Evolutionary conservation across 37 sponge, comb jelly and placozoan species (phyloP), one percentile per base, ranked within the genome.

Genomic region (Geodia barretti): DNA sequence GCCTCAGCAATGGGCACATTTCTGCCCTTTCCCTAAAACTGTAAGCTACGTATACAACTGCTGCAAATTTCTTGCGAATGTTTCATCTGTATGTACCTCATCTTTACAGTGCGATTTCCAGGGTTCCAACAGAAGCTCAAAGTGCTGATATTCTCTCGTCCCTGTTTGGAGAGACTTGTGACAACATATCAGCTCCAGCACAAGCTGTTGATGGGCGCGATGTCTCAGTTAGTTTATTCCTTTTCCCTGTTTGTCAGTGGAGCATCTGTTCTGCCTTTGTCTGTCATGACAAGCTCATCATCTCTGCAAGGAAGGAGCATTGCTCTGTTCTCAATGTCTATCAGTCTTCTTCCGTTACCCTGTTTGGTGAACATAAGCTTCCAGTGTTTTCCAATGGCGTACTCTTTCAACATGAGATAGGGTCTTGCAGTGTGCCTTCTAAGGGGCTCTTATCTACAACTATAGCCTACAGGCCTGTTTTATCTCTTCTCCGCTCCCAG

Each of bases 1-100:
- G 75, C 59, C 59, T 74, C 9, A 40, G 26, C 17, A 29, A 74
- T 74, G 75, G 75, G 32, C n/a, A 31, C 9, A 25, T 74, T 4
- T 29, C 25, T 20, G 59, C 75, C 20, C 19, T 74, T 32, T 47
- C 47, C 33, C 26, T 74, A 34, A n/a, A n/a, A n/a, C 32, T 7
- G 35, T 23, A 30, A 3, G 69, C 33, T n/a, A 29, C 30, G 54
- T 29, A 4, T 21, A 23, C 25, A 33, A 33, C 19, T 29, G 32
- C 3, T 19, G 38, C 71, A 36, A 14, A 7, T 30, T 21, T 70
- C 7, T n/a, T n/a, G n/a, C n/a, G n/a, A n/a, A n/a, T n/a, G n/a
- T n/a, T n/a, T n/a, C n/a, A n/a, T n/a, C n/a, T 37, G 37, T 70
- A 70, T 7, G 4, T 70, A 7, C 4, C 14, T 74, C 30, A 1